Percentiles rank a stretch among this genome's conserved stretches.
These are phyloP conservation scores for Chironomus tepperi DNA, from an alignment of 1,140 invertebrate genomes.

Conservation along the genomic window DNA sequence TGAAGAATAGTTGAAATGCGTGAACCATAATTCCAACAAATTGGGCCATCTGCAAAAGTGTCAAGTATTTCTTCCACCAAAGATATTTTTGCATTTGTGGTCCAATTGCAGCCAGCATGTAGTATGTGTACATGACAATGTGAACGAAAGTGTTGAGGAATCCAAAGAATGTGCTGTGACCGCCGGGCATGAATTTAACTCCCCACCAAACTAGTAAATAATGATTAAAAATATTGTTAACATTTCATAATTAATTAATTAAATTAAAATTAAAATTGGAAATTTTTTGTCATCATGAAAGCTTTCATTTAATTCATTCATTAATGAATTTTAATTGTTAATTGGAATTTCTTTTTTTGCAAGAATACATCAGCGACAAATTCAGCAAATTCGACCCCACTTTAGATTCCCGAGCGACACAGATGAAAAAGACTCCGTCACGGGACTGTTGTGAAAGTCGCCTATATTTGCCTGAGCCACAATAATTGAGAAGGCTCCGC, in stretches of 20 bases:
- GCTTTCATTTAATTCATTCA: too few relatives aligned
- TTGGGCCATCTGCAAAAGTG: conserved; percentile 71
- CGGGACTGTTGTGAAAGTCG: too few relatives aligned
- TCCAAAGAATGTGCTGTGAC: conserved; percentile 53
- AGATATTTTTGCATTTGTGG: conserved; percentile 69
- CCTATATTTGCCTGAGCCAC: too few relatives aligned
- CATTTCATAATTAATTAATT: conserved; percentile 25
- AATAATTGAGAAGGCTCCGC: too few relatives aligned
- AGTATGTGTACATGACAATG: conserved; percentile 83
- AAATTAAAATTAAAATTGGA: neutral
- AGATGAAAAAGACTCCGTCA: too few relatives aligned
- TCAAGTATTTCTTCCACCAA: conserved; percentile 88
- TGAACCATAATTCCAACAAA: conserved; percentile 65
- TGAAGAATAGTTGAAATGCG: conserved; percentile 66
- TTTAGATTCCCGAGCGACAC: too few relatives aligned
- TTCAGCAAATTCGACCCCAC: too few relatives aligned
- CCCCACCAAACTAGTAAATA: conserved; percentile 70
- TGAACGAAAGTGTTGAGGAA: conserved; percentile 75
- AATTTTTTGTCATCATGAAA: neutral
- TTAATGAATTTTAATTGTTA: too few relatives aligned
- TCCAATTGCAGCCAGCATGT: conserved; percentile 69
- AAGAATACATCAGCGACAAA: too few relatives aligned
- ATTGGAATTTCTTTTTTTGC: too few relatives aligned
- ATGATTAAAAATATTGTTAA: neutral
- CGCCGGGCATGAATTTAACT: conserved; percentile 74